phyloP scores from a whole-genome alignment of 2,113 vertebrate species.

The Podocnemis expansa region DNA sequence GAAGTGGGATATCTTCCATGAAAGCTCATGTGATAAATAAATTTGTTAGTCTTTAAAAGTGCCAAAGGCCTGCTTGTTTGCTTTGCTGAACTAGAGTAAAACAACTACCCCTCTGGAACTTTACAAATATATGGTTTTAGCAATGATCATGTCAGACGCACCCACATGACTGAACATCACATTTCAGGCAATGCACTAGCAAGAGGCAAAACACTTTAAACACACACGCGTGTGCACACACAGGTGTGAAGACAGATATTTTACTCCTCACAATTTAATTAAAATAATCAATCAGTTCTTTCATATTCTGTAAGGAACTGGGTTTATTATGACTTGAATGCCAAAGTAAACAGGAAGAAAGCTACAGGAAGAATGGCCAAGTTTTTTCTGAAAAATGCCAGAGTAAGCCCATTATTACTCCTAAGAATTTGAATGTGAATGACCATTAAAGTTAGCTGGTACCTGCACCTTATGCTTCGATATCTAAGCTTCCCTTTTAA shows the following conservation, averaged over 20 bases:
- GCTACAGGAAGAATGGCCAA: background rate
- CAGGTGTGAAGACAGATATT: background rate
- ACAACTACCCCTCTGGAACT: too few relatives aligned
- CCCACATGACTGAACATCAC: background rate
- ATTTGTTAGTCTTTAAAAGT: too few relatives aligned
- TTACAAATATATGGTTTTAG: background rate
- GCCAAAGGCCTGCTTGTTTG: too few relatives aligned
- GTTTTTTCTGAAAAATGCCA: background rate
- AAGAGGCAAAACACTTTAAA: background rate
- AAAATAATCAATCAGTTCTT: background rate
- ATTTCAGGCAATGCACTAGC: background rate
- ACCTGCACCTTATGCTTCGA: background rate
- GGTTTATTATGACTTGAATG: constrained; percentile 10
- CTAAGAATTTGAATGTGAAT: fast-evolving
- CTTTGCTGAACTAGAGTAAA: too few relatives aligned
- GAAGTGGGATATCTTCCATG: background rate
- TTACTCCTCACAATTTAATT: background rate
- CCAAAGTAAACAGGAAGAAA: background rate
- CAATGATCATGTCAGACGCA: background rate
- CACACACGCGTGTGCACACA: background rate
- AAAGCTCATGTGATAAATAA: too few relatives aligned
- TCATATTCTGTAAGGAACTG: background rate
- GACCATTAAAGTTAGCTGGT: background rate
- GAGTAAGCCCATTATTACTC: background rate
- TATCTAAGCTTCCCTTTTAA: background rate